Evolutionary conservation across 2,113 vertebrate genomes (phyloP), one percentile per base, ranked within the genome.

Genomic region (Helogale parvula): DNA sequence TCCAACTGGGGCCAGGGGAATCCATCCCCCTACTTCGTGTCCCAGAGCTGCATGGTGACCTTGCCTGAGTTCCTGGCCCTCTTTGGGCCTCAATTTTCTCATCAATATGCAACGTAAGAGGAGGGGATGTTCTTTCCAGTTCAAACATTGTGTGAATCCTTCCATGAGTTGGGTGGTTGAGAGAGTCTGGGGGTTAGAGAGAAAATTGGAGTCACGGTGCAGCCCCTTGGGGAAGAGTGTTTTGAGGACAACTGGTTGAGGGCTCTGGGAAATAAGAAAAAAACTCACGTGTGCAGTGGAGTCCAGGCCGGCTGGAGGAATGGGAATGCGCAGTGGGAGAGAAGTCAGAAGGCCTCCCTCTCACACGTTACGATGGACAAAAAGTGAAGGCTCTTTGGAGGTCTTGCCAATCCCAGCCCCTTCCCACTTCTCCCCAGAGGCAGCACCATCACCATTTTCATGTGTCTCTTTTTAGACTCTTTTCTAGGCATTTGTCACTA

Each of bases 331-430:
- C 27, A 35, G 68, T 4, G 8, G 57, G 33, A 79, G 76, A 57
- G 52, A 33, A 50, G 9, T 0, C 23, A 29, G n/a, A 63, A 9
- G 81, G 19, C n/a, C 13, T 71, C 21, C 57, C 72, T 41, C 19
- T 25, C 4, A 3, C 25, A 57, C 0, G 0, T 31, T 50, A 27
- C 12, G 45, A 12, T 2, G 4, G 0, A 80, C 29, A 54, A 25
- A 25, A 79, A 2, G 23, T 2, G 1, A 23, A 19, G 38, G 13
- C 33, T 60, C 16, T 13, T 0, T 3, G 15, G 16, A 81, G 27
- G 19, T 38, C 45, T 60, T 23, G 8, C 57, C n/a, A 33, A 8
- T 25, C 25, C n/a, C 19, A 21, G 66, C 8, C 33, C 35, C 5
- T 57, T 60, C 86, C 83, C 76, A 54, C 69, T 41, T 60, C 33